Evolutionary conservation across 1,140 invertebrate genomes (phyloP).

Genomic region (Mamestra configurata): DNA sequence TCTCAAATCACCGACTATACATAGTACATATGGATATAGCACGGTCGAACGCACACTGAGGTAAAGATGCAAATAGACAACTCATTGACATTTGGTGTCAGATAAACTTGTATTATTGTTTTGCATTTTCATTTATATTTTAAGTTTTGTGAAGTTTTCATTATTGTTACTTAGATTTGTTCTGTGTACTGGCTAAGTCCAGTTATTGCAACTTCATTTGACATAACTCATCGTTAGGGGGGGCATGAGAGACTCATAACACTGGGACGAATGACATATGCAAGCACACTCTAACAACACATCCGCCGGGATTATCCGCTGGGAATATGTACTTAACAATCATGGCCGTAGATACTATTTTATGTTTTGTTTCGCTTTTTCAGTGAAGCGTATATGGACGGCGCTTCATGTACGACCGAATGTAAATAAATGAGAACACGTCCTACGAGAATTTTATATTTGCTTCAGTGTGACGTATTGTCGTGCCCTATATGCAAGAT

Average conservation of each 20-base stretch:
- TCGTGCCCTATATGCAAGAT: constrained; percentile 70
- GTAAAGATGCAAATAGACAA: constrained; percentile 80
- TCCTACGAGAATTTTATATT: constrained; percentile 70
- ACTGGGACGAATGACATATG: constrained; percentile 52
- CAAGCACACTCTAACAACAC: constrained; percentile 55
- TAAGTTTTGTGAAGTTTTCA: constrained; percentile 70
- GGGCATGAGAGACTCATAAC: constrained; percentile 56
- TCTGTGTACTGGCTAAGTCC: constrained; percentile 60
- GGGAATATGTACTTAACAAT: constrained; percentile 42
- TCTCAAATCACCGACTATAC: constrained; percentile 72
- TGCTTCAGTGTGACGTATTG: constrained; percentile 87
- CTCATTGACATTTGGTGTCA: constrained; percentile 72
- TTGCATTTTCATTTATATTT: constrained; percentile 76
- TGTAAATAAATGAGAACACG: constrained; percentile 76
- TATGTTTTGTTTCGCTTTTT: constrained; percentile 66
- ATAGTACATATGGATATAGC: constrained; percentile 83
- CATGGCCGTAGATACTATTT: constrained; percentile 65
- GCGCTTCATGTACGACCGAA: constrained; percentile 72
- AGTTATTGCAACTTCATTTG: constrained; percentile 57
- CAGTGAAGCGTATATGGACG: constrained; percentile 75
- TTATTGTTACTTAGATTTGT: constrained; percentile 57
- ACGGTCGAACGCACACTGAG: constrained; percentile 87
- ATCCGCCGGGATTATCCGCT: constrained; percentile 45
- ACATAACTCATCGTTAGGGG: constrained; percentile 59
- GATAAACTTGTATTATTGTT: constrained; percentile 74